phyloP scores from a whole-genome alignment of 2,888 invertebrate genomes.

The Osmoderma eremita region DNA sequence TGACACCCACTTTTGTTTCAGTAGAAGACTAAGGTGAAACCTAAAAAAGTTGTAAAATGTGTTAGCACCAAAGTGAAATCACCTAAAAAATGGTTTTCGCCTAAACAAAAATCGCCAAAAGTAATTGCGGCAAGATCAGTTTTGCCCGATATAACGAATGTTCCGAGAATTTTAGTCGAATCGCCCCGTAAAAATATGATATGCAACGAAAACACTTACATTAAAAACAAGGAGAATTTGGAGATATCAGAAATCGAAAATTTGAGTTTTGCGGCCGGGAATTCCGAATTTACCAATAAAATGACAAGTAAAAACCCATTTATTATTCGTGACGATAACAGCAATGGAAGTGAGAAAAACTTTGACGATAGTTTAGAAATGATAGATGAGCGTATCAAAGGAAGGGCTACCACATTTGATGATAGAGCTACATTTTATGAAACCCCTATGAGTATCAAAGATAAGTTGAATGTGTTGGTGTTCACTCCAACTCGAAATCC shows the following conservation, averaged over 20 bases:
- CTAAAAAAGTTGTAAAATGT: constrained; percentile 22
- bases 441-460: constrained; percentile 17
- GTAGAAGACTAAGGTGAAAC: constrained; percentile 23
- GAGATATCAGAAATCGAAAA: constrained; percentile 26
- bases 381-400: too few species aligned
- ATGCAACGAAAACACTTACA: constrained; percentile 1
- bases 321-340: background rate
- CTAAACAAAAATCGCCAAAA: constrained; percentile 16
- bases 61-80: constrained; percentile 35
- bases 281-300: background rate
- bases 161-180: constrained; percentile 25
- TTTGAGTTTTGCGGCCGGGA: background rate
- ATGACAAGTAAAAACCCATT: background rate
- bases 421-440: too few species aligned
- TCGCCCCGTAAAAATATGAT: background rate
- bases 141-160: constrained; percentile 44
- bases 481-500: constrained; percentile 13
- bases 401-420: background rate
- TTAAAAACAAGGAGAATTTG: constrained; percentile 35
- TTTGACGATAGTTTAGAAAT: constrained; percentile 26
- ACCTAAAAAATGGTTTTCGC: constrained; percentile 29
- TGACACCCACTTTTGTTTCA: background rate
- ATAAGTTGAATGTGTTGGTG: constrained; percentile 36
- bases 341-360: background rate
- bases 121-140: constrained; percentile 16